These are phyloP conservation scores for Morbakka virulenta DNA, from an alignment of 30 jellyfish, hydroid and myxozoan species.

Conservation along the genomic window DNA sequence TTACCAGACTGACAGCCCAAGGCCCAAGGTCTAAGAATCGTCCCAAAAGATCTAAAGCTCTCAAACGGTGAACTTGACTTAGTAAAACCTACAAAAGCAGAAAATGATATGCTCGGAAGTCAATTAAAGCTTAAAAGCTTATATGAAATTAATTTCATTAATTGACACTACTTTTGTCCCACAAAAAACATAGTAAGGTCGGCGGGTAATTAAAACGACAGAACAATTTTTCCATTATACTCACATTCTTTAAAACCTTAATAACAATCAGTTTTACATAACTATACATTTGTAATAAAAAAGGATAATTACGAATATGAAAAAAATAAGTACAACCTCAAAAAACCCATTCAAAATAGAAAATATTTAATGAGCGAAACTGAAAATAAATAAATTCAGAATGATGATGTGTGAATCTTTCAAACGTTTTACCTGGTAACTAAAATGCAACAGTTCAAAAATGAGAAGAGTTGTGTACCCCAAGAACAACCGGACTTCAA, in stretches of 20 bases:
- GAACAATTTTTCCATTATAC: too few species aligned
- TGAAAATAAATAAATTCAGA: neutral
- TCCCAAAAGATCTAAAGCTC: conserved; percentile 89
- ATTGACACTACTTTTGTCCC: neutral
- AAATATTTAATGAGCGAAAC: neutral
- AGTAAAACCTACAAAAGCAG: conserved; percentile 78
- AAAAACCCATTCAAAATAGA: neutral
- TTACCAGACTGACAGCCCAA: conserved; percentile 96
- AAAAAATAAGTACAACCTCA: neutral
- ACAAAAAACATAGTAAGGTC: too few species aligned
- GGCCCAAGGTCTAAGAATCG: conserved; percentile 96
- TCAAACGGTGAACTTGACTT: conserved; percentile 91
- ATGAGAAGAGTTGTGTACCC: too few species aligned
- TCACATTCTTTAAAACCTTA: too few species aligned
- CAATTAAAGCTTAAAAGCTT: neutral
- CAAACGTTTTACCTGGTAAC: neutral
- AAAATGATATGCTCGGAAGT: too few species aligned
- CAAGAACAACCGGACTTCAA: too few species aligned
- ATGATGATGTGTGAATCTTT: neutral
- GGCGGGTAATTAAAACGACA: too few species aligned
- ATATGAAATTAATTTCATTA: neutral
- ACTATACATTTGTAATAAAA: too few species aligned
- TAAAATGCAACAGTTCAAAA: too few species aligned
- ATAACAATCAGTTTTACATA: too few species aligned
- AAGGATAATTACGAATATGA: neutral